Base-by-base conservation (phyloP, 2,888 invertebrate genomes). In the Apodemia hepburni region DNA sequence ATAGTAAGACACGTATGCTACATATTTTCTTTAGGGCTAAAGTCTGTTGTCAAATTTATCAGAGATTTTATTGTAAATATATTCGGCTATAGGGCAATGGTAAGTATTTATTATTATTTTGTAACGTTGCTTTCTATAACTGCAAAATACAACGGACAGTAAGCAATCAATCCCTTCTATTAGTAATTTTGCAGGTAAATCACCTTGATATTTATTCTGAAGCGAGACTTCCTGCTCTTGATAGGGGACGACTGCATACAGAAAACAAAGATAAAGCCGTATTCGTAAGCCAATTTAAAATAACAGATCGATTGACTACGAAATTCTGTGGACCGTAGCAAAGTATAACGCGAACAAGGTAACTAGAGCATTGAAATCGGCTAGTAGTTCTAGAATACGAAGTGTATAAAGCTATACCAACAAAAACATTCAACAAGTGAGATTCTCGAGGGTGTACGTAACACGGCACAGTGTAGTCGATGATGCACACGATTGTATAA, bases 131-230 rank as follows among this genome's bases (percentile, higher is more conserved):
- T 57, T 57, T 27, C 42, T 45, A 17, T 27, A 54, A 57, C 42
- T 54, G 62, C 60, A 60, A 65, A 59, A 61, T 67, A 62, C 61
- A 58, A 51, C 60, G 58, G 47, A 35, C 47, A 42, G 49, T 17
- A 33, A 17, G 61, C 59, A 29, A 60, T 65, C 64, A 68, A 65
- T 67, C 70, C 71, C 71, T 66, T 71, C 70, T 68, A 82, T 81
- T 78, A 76, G 75, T 68, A 70, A 73, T 65, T 62, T 61, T 63
- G 64, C 66, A 65, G 71, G 54, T 69, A 75, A 65, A 68, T 86
- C 74, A 76, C 89, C 90, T 90, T 90, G 89, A 87, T 87, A 90
- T 89, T 89, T 85, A 82, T 74, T 73, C 70, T 71, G 70, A 71
- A 74, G 69, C 69, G 71, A 80, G 73, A 82, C 85, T 89, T 90